Conservation (phyloP, 1,140 invertebrate genomes). For the Ctenoplectra terminalis region DNA sequence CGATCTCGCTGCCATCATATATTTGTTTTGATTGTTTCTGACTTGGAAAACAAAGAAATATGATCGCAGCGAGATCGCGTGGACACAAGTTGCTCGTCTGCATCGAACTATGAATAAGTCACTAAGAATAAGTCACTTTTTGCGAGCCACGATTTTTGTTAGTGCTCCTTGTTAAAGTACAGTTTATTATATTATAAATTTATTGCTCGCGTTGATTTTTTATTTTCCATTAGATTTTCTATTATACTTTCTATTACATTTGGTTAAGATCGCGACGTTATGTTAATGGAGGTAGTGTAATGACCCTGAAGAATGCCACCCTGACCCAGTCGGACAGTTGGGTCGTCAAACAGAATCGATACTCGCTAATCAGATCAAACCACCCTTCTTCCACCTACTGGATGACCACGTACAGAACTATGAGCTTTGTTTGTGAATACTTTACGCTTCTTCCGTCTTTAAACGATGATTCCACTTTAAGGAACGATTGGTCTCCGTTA, state of each 20-base stretch:
- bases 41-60: no score
- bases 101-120: no score
- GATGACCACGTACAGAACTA: constrained; percentile 66
- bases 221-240: background rate
- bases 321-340: constrained; percentile 78
- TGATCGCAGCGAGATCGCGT: no score
- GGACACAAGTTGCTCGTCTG: no score
- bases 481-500: background rate
- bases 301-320: constrained; percentile 76
- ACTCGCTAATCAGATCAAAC: constrained; percentile 79
- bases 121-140: no score
- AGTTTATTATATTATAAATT: no score
- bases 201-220: no score
- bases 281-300: constrained; percentile 52
- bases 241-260: background rate
- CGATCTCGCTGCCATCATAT: no score
- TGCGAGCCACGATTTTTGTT: no score
- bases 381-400: constrained; percentile 68
- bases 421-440: background rate
- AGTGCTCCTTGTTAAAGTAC: no score
- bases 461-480: background rate
- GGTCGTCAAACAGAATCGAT: constrained; percentile 78
- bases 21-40: no score
- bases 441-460: background rate
- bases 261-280: constrained; percentile 15